Evolutionary conservation across 2,113 vertebrate species (phyloP), one percentile per base, ranked within the genome.

Genomic region (Clinocottus analis): DNA sequence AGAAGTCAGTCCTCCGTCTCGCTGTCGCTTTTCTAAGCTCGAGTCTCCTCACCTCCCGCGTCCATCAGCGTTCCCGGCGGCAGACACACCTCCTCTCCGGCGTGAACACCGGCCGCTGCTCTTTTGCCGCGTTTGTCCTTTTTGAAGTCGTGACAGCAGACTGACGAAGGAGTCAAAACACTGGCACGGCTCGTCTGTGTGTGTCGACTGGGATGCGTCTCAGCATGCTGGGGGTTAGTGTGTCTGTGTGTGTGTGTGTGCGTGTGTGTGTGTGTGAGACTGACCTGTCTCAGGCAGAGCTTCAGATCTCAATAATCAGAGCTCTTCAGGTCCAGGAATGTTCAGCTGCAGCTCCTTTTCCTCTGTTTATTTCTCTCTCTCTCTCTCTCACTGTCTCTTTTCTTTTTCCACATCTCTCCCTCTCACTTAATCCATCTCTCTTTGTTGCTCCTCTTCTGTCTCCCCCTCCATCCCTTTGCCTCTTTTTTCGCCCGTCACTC

Each of bases 261-360:
- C 37, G 66, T 55, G 37, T 33, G 55, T 62, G 35, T 53, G 55
- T 75, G 77, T 65, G 74, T 64, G 41, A 64, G 77, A 70, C 80
- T 49, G 83, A 83, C 85, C 69, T 61, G 82, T 84, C 29, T 72
- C 43, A 83, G 80, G 23, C 85, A 25, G 16, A 80, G 78, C 72
- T 58, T 85, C 71, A 77, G 84, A 89, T 92, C 87, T 90, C 68
- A 85, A 74, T 90, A 87, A 79, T 84, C 85, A 81, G 76, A 81
- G 84, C 83, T 77, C 83, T 68, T 87, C 85, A 72, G 78, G 75
- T 83, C 64, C 75, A 83, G 85, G 86, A 92, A 89, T 89, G 89
- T 86, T 83, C 66, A 25, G n/a, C 80, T 83, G 80, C 62, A 75
- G 69, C 77, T 74, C 61, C 61, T 25, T 68, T 74, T 17, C 62